Percentiles rank a stretch among this genome's conserved stretches.
Conservation (phyloP, 1,140 invertebrate genomes). For the Drosophila santomea region DNA sequence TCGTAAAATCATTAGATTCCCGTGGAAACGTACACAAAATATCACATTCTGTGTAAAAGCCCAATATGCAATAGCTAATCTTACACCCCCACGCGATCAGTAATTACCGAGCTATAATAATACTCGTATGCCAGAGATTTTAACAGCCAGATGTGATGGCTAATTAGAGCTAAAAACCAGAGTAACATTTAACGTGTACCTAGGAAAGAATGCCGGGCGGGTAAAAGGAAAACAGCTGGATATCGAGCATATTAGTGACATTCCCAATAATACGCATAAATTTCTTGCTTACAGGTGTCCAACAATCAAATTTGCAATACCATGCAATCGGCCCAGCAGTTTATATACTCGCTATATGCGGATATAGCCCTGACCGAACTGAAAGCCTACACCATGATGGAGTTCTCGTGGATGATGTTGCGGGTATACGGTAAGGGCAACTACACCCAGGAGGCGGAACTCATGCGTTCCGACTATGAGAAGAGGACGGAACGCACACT, state of each 20-base stretch:
- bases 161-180: slow-evolving; percentile 36
- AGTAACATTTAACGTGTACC: not conserved
- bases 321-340: slow-evolving; percentile 91
- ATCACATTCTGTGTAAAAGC: too few relatives aligned
- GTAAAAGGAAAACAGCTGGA: slow-evolving; percentile 1
- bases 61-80: not conserved
- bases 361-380: slow-evolving; percentile 91
- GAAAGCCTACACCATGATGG: slow-evolving; percentile 94
- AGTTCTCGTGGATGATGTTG: slow-evolving; percentile 93
- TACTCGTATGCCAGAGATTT: slow-evolving; percentile 9
- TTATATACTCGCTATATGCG: slow-evolving; percentile 92
- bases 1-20: not conserved
- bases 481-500: slow-evolving; percentile 88
- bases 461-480: slow-evolving; percentile 88
- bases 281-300: slow-evolving; percentile 86
- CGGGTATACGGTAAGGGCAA: slow-evolving; percentile 91
- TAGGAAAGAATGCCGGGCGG: not conserved
- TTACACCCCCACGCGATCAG: slow-evolving; percentile 7
- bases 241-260: slow-evolving; percentile 3
- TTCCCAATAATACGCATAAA: slow-evolving; percentile 13
- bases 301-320: slow-evolving; percentile 88
- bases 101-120: slow-evolving; percentile 13
- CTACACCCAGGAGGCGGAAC: slow-evolving; percentile 88
- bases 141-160: slow-evolving; percentile 21
- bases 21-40: not conserved